Conservation (phyloP, 2,888 invertebrate genomes). For the Odontocerum albicorne region DNA sequence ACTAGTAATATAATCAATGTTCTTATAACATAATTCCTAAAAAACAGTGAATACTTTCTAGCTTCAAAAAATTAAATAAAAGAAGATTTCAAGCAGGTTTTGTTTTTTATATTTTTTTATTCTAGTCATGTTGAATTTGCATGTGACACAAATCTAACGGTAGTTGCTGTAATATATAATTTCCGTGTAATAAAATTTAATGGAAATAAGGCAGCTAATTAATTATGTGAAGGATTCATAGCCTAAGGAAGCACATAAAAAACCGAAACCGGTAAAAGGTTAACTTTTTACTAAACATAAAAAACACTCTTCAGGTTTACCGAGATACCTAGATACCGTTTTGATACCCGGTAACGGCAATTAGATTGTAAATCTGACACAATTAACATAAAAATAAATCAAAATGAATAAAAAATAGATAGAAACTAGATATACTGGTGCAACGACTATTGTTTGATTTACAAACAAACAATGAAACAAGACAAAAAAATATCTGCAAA, state of each 20-base stretch:
- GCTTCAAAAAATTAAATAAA: too few species aligned
- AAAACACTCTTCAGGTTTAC: conserved; percentile 32
- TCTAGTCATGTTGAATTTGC: too few species aligned
- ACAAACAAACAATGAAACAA: conserved; percentile 26
- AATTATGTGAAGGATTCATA: conserved; percentile 35
- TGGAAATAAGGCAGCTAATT: conserved; percentile 26
- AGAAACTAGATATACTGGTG: background rate
- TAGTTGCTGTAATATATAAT: conserved; percentile 14
- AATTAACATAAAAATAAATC: conserved; percentile 36
- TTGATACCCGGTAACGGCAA: conserved; percentile 21
- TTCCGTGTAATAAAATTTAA: conserved; percentile 30
- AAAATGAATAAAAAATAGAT: conserved; percentile 1
- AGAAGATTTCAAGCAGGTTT: too few species aligned
- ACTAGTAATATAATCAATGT: too few species aligned
- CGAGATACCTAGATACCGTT: conserved; percentile 34
- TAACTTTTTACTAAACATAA: conserved; percentile 19
- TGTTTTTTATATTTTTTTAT: too few species aligned
- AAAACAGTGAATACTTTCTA: too few species aligned
- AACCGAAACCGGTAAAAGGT: conserved; percentile 22
- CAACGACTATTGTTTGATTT: conserved; percentile 22
- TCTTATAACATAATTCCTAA: too few species aligned
- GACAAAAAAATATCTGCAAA: conserved; percentile 4
- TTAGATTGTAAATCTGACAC: conserved; percentile 33
- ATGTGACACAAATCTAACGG: conserved; percentile 4
- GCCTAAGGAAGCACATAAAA: conserved; percentile 6